phyloP scores from a whole-genome alignment of 2,888 invertebrate species.

The Drosophila paranaensis region DNA sequence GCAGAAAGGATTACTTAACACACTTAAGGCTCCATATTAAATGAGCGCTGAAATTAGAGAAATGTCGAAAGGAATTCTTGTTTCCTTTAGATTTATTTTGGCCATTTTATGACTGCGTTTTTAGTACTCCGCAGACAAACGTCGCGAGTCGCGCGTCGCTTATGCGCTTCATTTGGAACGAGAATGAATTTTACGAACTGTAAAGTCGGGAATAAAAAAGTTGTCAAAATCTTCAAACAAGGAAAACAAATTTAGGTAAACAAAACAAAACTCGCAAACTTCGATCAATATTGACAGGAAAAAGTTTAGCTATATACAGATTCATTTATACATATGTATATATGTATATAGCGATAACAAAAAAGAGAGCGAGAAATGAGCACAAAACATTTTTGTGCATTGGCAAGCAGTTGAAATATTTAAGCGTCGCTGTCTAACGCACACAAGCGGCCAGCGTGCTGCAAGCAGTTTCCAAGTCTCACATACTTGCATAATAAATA shows the following conservation, averaged over 20 bases:
- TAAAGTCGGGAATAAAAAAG: not conserved
- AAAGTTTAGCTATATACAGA: not conserved
- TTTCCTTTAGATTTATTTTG: not conserved
- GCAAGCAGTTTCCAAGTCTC: slow-evolving; percentile 50
- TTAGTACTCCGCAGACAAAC: not conserved
- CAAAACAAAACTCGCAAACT: slow-evolving; percentile 1
- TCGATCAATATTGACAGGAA: not conserved
- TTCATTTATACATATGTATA: not conserved
- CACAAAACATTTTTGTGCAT: not conserved
- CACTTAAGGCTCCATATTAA: slow-evolving; percentile 13
- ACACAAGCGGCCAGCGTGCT: slow-evolving; percentile 28
- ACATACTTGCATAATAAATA: slow-evolving; percentile 69
- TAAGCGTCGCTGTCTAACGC: slow-evolving; percentile 27
- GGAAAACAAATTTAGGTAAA: slow-evolving; percentile 2
- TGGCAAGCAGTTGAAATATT: slow-evolving; percentile 19
- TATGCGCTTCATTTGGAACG: slow-evolving; percentile 3
- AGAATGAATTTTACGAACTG: slow-evolving; percentile 6
- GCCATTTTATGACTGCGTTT: not conserved
- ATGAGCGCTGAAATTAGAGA: not conserved
- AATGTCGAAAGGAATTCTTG: not conserved
- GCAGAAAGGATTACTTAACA: slow-evolving; percentile 42
- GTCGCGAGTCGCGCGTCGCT: not conserved
- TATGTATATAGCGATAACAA: not conserved
- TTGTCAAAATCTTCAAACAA: not conserved
- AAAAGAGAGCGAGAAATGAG: not conserved